Evolutionary conservation across 2,888 invertebrate species (phyloP), one percentile per base, ranked within the genome.

Genomic region (Melanotus villosus): DNA sequence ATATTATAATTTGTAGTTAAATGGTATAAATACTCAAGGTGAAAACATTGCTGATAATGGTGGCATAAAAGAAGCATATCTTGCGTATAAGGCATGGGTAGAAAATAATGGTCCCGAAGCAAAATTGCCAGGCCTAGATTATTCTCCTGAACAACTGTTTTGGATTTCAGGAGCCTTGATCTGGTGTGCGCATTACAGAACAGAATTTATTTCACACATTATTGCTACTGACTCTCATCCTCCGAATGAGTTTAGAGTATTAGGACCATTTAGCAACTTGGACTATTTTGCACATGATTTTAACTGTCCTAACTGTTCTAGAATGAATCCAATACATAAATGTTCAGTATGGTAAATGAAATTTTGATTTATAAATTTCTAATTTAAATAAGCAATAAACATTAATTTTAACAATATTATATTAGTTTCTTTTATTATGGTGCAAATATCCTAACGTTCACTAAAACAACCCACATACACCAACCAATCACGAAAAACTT

Each of bases 1-100:
- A 19, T 2, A 2, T 14, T 5, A 19, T 36, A 14, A 19, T 10
- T 63, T 68, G 0, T 19, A 69, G 69, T 16, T 69, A 5, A 59
- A 69, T n/a, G 92, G 92, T 0, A 85, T 90, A 45, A 92, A 90
- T 77, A 96, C 96, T 0, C 78, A 88, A 86, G 93, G 93, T 1
- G 96, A 96, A 84, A 96, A 97, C 79, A 96, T 97, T 78, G 96
- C 96, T 0, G 97, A 97, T 81, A 96, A 96, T 80, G 96, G 96
- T 0, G 97, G 96, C 0, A 89, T 97, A 52, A 97, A 96, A 82
- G 93, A 97, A 84, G 94, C 97, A 0, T 97, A 83, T 75, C 75
- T 81, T 65, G 84, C 84, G 36, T 84, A 84, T 70, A 74, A 79
- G 26, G 77, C 74, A 59, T 83, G 82, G 82, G 77, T 80, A 50